Conservation (phyloP, 2,113 vertebrate genomes). For the Coryphaenoides rupestris region DNA sequence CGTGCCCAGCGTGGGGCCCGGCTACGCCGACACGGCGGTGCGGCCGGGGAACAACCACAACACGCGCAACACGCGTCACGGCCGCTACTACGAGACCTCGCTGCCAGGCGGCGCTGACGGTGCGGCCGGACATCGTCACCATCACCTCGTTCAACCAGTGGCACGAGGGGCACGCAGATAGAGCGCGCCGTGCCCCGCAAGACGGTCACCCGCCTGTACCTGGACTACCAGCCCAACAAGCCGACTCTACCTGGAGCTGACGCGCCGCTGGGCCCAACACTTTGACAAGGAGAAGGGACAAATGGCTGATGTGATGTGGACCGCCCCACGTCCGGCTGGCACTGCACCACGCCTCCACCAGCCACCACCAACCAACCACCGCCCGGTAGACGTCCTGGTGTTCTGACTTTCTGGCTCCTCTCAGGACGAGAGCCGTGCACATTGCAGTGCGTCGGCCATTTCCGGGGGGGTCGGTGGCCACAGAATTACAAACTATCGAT, state of each 20-base stretch:
- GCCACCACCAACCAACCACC: background rate
- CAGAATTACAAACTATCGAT: no score
- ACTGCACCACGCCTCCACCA: background rate
- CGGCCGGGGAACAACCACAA: conserved; percentile 91
- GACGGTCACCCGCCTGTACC: conserved; percentile 77
- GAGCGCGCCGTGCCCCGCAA: conserved; percentile 85
- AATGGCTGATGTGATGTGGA: conserved; percentile 84
- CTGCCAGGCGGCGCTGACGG: conserved; percentile 81
- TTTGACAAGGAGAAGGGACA: conserved; percentile 89
- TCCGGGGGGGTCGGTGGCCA: no score
- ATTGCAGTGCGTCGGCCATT: no score
- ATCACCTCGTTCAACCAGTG: conserved; percentile 91
- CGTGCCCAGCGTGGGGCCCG: conserved; percentile 84
- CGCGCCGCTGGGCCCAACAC: conserved; percentile 85
- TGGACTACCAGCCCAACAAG: conserved; percentile 83
- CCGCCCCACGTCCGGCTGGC: background rate
- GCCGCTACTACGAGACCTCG: conserved; percentile 87
- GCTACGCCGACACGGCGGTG: conserved; percentile 84
- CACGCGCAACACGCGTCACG: conserved; percentile 83
- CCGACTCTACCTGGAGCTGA: conserved; percentile 82
- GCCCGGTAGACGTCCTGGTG: background rate
- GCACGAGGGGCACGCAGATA: conserved; percentile 89
- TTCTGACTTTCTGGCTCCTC: no score
- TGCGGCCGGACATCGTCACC: conserved; percentile 83
- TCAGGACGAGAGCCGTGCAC: no score